Percentiles rank a stretch among this genome's conserved stretches.
Conservation (phyloP, 2,113 vertebrate genomes). For the Tragelaphus scriptus region DNA sequence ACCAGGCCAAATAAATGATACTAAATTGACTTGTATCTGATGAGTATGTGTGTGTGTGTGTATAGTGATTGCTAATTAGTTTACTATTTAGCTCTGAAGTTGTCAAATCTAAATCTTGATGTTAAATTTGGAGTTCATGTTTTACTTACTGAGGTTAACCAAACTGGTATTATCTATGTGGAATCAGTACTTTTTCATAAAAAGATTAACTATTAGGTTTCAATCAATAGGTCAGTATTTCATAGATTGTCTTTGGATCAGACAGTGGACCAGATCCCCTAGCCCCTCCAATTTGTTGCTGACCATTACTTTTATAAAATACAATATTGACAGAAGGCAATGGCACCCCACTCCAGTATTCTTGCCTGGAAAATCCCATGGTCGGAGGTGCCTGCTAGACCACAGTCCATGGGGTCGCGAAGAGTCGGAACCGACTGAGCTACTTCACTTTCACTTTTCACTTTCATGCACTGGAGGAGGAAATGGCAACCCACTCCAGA, state of each 20-base stretch:
- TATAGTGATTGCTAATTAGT: not conserved
- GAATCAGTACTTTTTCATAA: not conserved
- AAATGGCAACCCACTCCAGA: not conserved
- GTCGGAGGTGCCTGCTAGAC: not conserved
- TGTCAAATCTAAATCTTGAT: not conserved
- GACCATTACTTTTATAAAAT: not conserved
- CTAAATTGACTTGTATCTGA: not conserved
- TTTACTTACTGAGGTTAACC: not conserved
- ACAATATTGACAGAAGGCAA: not conserved
- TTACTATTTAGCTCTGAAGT: not conserved
- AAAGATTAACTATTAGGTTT: not conserved
- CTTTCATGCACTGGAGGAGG: not conserved
- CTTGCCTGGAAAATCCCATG: not conserved
- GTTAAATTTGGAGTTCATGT: not conserved
- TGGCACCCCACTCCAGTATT: not conserved
- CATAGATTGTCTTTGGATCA: not conserved
- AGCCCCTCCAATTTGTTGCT: not conserved
- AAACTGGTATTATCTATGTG: not conserved
- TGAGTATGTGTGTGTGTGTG: not conserved
- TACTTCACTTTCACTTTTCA: not conserved
- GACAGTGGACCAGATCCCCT: not conserved
- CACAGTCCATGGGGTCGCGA: not conserved
- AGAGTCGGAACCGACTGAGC: accelerated
- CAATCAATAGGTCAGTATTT: not conserved
- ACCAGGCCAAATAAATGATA: not conserved